Evolutionary conservation across 2,797 vertebrate genomes (phyloP).

Genomic region (Epinephelus awoara): DNA sequence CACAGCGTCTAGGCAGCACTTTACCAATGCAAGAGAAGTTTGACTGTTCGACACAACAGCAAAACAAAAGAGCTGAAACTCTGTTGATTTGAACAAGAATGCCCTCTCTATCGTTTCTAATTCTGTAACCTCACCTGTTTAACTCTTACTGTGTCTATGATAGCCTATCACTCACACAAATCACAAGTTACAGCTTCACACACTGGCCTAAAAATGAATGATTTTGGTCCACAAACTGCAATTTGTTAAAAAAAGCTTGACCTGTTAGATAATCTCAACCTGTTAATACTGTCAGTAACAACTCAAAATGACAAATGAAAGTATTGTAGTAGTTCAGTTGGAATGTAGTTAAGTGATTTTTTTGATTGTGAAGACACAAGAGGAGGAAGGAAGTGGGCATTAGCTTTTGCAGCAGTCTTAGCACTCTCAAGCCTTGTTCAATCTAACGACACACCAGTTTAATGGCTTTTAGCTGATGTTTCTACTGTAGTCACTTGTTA

Average conservation of each 20-base stretch:
- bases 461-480: slow-evolving; percentile 45
- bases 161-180: slow-evolving; percentile 50
- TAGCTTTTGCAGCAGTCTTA: slow-evolving; percentile 37
- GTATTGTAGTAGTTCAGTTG: slow-evolving; percentile 44
- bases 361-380: slow-evolving; percentile 64
- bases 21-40: background rate
- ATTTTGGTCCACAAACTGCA: slow-evolving; percentile 65
- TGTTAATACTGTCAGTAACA: slow-evolving; percentile 54
- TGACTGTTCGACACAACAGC: slow-evolving; percentile 4
- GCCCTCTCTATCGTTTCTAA: background rate
- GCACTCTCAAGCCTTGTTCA: slow-evolving; percentile 23
- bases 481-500: slow-evolving; percentile 30
- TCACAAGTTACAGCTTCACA: slow-evolving; percentile 46
- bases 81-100: slow-evolving; percentile 1
- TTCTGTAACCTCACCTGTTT: background rate
- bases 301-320: slow-evolving; percentile 28
- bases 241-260: slow-evolving; percentile 20
- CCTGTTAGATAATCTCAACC: slow-evolving; percentile 35
- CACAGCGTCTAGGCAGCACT: background rate
- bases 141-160: slow-evolving; percentile 18
- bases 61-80: slow-evolving; percentile 21
- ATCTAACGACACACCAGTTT: slow-evolving; percentile 34
- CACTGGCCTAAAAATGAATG: slow-evolving; percentile 13
- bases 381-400: slow-evolving; percentile 52
- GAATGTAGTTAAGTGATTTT: slow-evolving; percentile 73